Evolutionary conservation across 2,888 invertebrate genomes (phyloP).

Genomic region (Hyposoter didymator): DNA sequence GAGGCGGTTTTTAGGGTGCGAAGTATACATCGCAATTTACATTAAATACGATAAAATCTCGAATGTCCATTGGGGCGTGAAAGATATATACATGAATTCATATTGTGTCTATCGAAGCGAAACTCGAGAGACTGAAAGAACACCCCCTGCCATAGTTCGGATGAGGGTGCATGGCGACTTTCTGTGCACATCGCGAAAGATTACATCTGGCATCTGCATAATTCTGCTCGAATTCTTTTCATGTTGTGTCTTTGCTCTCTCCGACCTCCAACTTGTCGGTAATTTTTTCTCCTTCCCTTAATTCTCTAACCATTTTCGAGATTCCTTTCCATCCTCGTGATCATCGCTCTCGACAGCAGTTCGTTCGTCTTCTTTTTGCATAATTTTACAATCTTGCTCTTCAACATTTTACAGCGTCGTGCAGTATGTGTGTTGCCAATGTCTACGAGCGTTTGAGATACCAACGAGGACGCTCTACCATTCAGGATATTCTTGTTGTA

Average conservation of each 20-base stretch:
- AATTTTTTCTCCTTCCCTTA: constrained; percentile 36
- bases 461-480: background rate
- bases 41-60: constrained; percentile 80
- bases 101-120: background rate
- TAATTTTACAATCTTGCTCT: background rate
- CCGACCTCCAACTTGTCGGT: constrained; percentile 15
- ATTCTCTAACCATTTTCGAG: constrained; percentile 47
- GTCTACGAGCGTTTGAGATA: constrained; percentile 35
- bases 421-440: constrained; percentile 26
- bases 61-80: constrained; percentile 76
- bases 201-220: constrained; percentile 79
- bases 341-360: constrained; percentile 6
- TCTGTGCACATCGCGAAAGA: constrained; percentile 67
- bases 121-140: constrained; percentile 64
- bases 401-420: background rate
- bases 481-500: background rate
- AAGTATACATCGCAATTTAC: constrained; percentile 77
- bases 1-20: constrained; percentile 70
- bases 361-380: constrained; percentile 61
- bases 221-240: constrained; percentile 71
- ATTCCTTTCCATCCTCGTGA: constrained; percentile 41
- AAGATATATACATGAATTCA: background rate
- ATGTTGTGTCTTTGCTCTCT: constrained; percentile 39
- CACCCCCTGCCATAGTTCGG: constrained; percentile 59
- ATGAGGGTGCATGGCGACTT: constrained; percentile 77